These are phyloP conservation scores for Hydrotaea diabolus DNA, from an alignment of 2,888 invertebrate genomes.

Conservation along the genomic window DNA sequence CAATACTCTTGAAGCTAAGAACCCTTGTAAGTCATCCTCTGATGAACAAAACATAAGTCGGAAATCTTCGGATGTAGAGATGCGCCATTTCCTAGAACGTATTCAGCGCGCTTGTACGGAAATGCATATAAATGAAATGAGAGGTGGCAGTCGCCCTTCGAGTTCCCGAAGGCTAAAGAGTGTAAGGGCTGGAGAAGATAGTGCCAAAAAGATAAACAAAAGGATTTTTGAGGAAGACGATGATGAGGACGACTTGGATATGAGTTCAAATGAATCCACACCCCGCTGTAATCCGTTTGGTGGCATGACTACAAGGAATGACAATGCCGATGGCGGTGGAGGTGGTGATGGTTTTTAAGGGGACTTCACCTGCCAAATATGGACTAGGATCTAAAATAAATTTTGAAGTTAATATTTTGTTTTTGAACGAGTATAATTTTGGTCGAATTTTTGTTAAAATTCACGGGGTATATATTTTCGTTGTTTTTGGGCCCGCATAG, in stretches of 20 bases:
- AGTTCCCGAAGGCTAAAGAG: neutral
- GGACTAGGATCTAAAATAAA: no score
- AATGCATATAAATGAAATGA: conserved; percentile 70
- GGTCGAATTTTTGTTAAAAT: no score
- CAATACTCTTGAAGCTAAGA: conserved; percentile 15
- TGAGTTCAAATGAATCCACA: conserved; percentile 76
- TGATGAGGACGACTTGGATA: conserved; percentile 72
- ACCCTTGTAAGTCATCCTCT: conserved; percentile 68
- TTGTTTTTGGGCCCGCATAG: no score
- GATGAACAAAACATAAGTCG: conserved; percentile 72
- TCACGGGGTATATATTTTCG: no score
- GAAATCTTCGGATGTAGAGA: conserved; percentile 75
- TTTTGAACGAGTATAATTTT: no score
- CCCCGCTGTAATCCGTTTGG: no score
- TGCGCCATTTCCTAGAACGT: conserved; percentile 75
- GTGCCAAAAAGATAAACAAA: conserved; percentile 61
- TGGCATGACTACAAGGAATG: conserved; percentile 71
- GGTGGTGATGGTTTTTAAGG: conserved; percentile 64
- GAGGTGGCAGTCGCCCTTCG: conserved; percentile 57
- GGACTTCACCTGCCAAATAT: no score
- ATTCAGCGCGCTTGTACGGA: conserved; percentile 74
- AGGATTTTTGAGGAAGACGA: conserved; percentile 69
- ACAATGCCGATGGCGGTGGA: conserved; percentile 71
- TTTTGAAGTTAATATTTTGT: no score
- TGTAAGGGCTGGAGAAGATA: conserved; percentile 19